These are phyloP conservation scores for Apeira syringaria DNA, from an alignment of 2,888 invertebrate species.

Conservation along the genomic window DNA sequence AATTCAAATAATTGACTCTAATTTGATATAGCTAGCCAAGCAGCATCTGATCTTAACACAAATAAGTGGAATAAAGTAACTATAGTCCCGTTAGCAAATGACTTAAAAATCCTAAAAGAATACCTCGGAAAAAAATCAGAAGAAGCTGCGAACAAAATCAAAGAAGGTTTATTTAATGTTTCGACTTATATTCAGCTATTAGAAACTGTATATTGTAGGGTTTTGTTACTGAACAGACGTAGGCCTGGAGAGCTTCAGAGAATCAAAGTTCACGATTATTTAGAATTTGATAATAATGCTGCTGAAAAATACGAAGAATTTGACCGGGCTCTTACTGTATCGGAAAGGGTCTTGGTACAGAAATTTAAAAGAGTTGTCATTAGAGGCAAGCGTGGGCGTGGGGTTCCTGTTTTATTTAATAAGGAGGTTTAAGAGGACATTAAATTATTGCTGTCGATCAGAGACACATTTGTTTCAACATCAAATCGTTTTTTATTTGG, in stretches of 20 bases:
- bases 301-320: slow-evolving; percentile 24
- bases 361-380: slow-evolving; percentile 39
- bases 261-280: slow-evolving; percentile 27
- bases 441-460: slow-evolving; percentile 22
- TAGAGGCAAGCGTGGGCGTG: slow-evolving; percentile 36
- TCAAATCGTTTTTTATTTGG: slow-evolving; percentile 19
- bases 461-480: slow-evolving; percentile 17
- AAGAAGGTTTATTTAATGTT: slow-evolving; percentile 25
- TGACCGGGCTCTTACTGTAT: slow-evolving; percentile 23
- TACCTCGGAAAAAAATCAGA: slow-evolving; percentile 16
- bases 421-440: slow-evolving; percentile 33
- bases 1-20: neutral
- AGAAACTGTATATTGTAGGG: slow-evolving; percentile 32
- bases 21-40: slow-evolving; percentile 29
- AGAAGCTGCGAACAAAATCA: slow-evolving; percentile 27
- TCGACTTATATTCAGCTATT: slow-evolving; percentile 30
- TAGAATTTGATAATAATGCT: slow-evolving; percentile 19
- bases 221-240: slow-evolving; percentile 34
- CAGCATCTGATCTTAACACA: slow-evolving; percentile 33
- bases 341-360: slow-evolving; percentile 34
- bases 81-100: slow-evolving; percentile 31
- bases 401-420: slow-evolving; percentile 39
- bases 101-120: slow-evolving; percentile 15
- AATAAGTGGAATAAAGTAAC: slow-evolving; percentile 36
- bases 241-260: slow-evolving; percentile 36